These are phyloP conservation scores for Heliconius hewitsoni DNA, from an alignment of 1,140 invertebrate species.

Conservation along the genomic window DNA sequence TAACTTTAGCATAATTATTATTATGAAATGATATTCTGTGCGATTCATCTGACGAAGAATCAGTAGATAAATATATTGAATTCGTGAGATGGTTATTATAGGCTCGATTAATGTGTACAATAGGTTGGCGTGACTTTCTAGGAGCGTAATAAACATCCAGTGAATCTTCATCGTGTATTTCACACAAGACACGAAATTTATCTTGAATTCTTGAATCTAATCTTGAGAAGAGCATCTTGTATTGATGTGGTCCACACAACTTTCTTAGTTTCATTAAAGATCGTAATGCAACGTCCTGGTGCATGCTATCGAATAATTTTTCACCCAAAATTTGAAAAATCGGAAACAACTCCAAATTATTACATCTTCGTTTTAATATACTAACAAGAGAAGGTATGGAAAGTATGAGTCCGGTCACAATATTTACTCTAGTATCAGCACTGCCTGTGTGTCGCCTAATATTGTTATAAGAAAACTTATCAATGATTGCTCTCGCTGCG, in stretches of 20 bases:
- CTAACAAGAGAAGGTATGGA: conserved; percentile 85
- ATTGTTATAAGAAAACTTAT: conserved; percentile 84
- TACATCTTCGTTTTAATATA: conserved; percentile 74
- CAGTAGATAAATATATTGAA: conserved; percentile 60
- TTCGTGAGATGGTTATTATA: conserved; percentile 55
- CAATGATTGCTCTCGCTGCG: conserved; percentile 83
- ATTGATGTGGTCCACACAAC: conserved; percentile 84
- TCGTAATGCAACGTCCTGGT: conserved; percentile 86
- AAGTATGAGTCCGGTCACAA: conserved; percentile 85
- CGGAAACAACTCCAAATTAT: conserved; percentile 68
- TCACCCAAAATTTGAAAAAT: conserved; percentile 83
- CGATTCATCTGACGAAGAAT: conserved; percentile 74
- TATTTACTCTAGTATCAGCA: conserved; percentile 83
- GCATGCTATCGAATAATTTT: conserved; percentile 84
- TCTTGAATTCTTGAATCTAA: conserved; percentile 82
- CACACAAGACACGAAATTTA: conserved; percentile 86
- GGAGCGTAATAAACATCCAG: conserved; percentile 74
- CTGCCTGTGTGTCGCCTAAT: conserved; percentile 75
- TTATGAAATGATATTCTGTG: conserved; percentile 59
- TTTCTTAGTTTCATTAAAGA: conserved; percentile 86
- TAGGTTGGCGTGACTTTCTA: conserved; percentile 52
- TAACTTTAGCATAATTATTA: conserved; percentile 83
- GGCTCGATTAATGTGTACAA: conserved; percentile 66
- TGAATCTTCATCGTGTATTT: conserved; percentile 83
- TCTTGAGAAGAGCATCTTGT: conserved; percentile 79